Conservation (phyloP, 30 jellyfish, hydroid and myxozoan species). For the Aurelia sp. region DNA sequence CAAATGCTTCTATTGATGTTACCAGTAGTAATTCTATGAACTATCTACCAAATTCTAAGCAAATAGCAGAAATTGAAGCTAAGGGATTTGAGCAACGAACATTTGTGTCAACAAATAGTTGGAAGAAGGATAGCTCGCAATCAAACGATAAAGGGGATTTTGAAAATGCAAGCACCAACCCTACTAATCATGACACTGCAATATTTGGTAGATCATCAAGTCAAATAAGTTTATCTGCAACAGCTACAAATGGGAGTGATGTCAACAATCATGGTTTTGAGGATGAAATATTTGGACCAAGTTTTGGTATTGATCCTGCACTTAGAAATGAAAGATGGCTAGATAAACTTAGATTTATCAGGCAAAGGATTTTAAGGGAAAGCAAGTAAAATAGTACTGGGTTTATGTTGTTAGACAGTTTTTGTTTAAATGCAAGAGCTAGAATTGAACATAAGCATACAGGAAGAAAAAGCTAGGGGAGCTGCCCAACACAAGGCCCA, state of each 20-base stretch:
- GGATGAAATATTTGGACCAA: slow-evolving; percentile 61
- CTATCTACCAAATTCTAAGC: slow-evolving; percentile 4
- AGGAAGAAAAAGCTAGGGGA: no score
- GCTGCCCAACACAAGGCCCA: no score
- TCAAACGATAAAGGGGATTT: background rate
- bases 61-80: slow-evolving; percentile 56
- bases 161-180: background rate
- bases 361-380: slow-evolving; percentile 29
- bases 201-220: slow-evolving; percentile 33
- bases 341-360: slow-evolving; percentile 12
- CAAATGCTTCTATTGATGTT: background rate
- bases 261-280: background rate
- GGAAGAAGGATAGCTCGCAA: background rate
- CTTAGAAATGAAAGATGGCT: slow-evolving; percentile 52
- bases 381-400: background rate
- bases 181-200: slow-evolving; percentile 34
- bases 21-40: background rate
- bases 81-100: slow-evolving; percentile 59
- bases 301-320: slow-evolving; percentile 34
- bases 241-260: background rate
- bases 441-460: no score
- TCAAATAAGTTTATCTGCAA: background rate
- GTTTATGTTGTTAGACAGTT: background rate
- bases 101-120: slow-evolving; percentile 36
- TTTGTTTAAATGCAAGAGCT: background rate